A percentile compares a stretch with the other conserved stretches of the same genome.
Evolutionary conservation across 2,888 invertebrate genomes (phyloP).

Genomic region (Oscheius myriophilus): DNA sequence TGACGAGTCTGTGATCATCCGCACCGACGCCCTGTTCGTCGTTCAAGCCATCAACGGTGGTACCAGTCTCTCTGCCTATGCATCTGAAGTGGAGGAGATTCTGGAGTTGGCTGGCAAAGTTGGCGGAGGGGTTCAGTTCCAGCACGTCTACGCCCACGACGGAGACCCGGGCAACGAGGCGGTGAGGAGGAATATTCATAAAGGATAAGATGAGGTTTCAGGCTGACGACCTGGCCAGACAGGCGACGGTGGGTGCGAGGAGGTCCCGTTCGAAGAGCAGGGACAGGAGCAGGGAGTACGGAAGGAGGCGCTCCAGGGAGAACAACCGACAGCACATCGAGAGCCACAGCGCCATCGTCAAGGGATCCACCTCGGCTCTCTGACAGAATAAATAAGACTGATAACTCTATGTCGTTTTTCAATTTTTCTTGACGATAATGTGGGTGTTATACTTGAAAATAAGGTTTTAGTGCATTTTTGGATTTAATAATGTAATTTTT

Average conservation of each 20-base stretch:
- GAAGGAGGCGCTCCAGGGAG: not conserved
- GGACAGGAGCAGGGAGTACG: constrained; percentile 14
- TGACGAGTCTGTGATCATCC: constrained; percentile 19
- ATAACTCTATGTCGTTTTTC: too few species aligned
- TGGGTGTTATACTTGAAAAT: too few species aligned
- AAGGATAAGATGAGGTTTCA: not conserved
- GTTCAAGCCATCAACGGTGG: constrained; percentile 10
- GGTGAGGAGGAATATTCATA: not conserved
- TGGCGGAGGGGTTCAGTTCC: constrained; percentile 3
- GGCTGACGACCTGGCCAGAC: constrained; percentile 21
- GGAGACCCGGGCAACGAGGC: constrained; percentile 18
- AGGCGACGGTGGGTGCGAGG: constrained; percentile 12
- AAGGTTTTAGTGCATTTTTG: too few species aligned
- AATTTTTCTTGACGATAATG: too few species aligned
- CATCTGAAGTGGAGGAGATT: constrained; percentile 7
- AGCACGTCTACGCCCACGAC: constrained; percentile 24
- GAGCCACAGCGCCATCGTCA: not conserved
- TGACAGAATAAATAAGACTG: too few species aligned
- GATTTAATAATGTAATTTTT: too few species aligned
- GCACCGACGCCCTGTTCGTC: constrained; percentile 8
- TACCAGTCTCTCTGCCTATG: not conserved
- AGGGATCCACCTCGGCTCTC: too few species aligned
- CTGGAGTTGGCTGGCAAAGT: not conserved
- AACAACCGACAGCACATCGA: constrained; percentile 6
- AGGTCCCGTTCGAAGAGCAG: constrained; percentile 8